These are phyloP conservation scores for Entomobrya multifasciata DNA, from an alignment of 2,888 invertebrate genomes.

Conservation along the genomic window DNA sequence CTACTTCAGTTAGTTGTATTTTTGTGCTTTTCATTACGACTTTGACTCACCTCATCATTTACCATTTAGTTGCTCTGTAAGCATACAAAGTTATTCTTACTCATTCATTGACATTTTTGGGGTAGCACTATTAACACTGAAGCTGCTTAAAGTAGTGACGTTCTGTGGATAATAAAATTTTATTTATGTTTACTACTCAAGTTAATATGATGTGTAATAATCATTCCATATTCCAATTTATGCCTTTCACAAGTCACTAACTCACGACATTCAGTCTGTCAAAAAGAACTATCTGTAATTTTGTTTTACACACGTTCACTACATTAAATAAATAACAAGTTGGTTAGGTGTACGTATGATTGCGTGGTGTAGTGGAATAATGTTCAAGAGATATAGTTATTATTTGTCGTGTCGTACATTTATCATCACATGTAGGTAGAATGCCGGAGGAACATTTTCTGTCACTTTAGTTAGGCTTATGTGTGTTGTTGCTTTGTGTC, in stretches of 20 bases:
- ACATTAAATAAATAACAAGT: slow-evolving; percentile 20
- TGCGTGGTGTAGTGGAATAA: slow-evolving; percentile 17
- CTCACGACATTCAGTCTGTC: slow-evolving; percentile 27
- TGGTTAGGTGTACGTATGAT: slow-evolving; percentile 11
- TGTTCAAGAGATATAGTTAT: not conserved
- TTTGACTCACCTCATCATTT: no score
- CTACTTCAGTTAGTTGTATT: no score
- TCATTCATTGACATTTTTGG: no score
- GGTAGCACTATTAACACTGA: no score
- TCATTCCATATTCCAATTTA: slow-evolving; percentile 53
- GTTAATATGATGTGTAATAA: slow-evolving; percentile 28
- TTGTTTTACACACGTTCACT: slow-evolving; percentile 31
- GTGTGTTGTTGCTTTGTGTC: not conserved
- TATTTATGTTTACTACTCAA: slow-evolving; percentile 41
- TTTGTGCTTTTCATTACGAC: no score
- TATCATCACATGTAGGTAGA: slow-evolving; percentile 8
- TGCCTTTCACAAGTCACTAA: slow-evolving; percentile 52
- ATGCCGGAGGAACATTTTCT: slow-evolving; percentile 35
- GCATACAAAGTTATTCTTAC: no score
- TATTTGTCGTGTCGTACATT: slow-evolving; percentile 23
- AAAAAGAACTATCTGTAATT: slow-evolving; percentile 10
- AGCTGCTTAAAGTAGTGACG: no score
- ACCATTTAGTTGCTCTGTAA: no score
- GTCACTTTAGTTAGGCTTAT: not conserved
- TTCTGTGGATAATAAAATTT: no score